Percentiles rank a stretch among this genome's conserved stretches.
phyloP scores from a whole-genome alignment of 1,140 invertebrate species.

The Caenorhabditis elegans region WBcel235 BX284604.4:3295501-3296000 shows the following conservation, averaged over 20 bases:
- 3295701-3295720: constrained; percentile 78
- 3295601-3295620: constrained; percentile 80
- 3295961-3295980: constrained; percentile 97
- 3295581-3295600: constrained; percentile 92
- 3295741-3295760: constrained; percentile 83
- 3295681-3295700: constrained; percentile 87
- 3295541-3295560: constrained; percentile 97
- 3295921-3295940: constrained; percentile 82
- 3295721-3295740: constrained; percentile 87
- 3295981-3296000: constrained; percentile 89
- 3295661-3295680: constrained; percentile 90
- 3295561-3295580: constrained; percentile 98
- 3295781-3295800: constrained; percentile 91
- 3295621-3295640: constrained; percentile 73
- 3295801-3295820: constrained; percentile 91
- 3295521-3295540: constrained; percentile 84
- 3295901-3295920: constrained; percentile 93
- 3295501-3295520: constrained; percentile 87
- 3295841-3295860: constrained; percentile 89
- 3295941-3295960: constrained; percentile 88
- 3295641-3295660: constrained; percentile 90
- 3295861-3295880: constrained; percentile 96
- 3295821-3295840: constrained; percentile 97
- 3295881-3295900: constrained; percentile 95
- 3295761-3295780: constrained; percentile 95